Evolutionary conservation across 2,888 invertebrate species (phyloP), one percentile per base, ranked within the genome.

Genomic region (Serrognathus titanus): DNA sequence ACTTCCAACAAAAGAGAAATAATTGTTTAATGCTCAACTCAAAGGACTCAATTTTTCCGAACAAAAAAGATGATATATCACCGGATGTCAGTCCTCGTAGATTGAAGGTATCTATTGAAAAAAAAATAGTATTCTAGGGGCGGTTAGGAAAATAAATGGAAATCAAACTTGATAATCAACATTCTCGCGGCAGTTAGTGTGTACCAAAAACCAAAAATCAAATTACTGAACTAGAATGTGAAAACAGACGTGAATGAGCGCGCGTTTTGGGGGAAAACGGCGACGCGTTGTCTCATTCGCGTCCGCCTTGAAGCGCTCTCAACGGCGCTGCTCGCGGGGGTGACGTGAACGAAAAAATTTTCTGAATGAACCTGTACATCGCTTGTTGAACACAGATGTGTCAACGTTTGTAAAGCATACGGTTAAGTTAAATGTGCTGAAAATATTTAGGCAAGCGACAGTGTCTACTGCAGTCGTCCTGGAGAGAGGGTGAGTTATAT

Each of bases 371-470:
- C 43, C 43, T 43, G 43, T 43, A 43, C 43, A 43, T 43, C 43
- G 70, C 70, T 71, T 71, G 72, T 72, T 72, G 67, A 70, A 72
- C 70, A 66, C 71, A 72, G 71, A 71, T 69, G 70, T 71, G 71
- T 72, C 71, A 70, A 65, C 69, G 68, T 68, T 68, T 69, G 67
- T 57, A 60, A 66, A 68, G 70, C 70, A 69, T 67, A 71, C 69
- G 69, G 69, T 68, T 65, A 68, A 68, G 73, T 74, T 75, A 73
- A 75, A 75, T 74, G 73, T 69, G 71, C 69, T 68, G 74, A 75
- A 75, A 75, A 73, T 72, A 74, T 75, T 74, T 71, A 71, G 69
- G 69, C 67, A 71, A 67, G 69, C 70, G 72, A 72, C 73, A 70
- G 65, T 71, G 73, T 71, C 73, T 72, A 62, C 66, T 69, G 70